phyloP scores from a whole-genome alignment of 2,888 invertebrate species.

The Agrypnus murinus region DNA sequence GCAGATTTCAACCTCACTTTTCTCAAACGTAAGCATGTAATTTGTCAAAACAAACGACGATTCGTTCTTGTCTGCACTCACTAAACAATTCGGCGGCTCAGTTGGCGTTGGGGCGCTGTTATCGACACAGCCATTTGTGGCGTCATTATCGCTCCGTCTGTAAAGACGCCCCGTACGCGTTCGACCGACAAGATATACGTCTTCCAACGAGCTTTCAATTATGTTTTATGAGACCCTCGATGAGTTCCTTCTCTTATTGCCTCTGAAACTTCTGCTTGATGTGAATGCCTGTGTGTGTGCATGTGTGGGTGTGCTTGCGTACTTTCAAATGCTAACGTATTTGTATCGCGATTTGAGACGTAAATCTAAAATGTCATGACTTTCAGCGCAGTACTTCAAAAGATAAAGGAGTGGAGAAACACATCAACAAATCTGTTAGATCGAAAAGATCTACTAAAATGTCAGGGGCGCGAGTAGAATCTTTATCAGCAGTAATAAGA shows the following conservation, averaged over 20 bases:
- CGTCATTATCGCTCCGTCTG: slow-evolving; percentile 65
- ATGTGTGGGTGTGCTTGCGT: not conserved
- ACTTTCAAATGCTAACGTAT: slow-evolving; percentile 21
- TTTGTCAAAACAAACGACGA: slow-evolving; percentile 45
- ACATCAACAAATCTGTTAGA: not conserved
- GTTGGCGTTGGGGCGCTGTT: slow-evolving; percentile 55
- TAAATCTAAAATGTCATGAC: slow-evolving; percentile 5
- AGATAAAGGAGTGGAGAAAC: not conserved
- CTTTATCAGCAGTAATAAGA: too few species aligned
- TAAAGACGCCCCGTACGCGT: slow-evolving; percentile 62
- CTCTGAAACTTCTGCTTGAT: slow-evolving; percentile 28
- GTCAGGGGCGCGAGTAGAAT: not conserved
- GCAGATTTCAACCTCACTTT: slow-evolving; percentile 33
- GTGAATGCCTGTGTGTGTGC: slow-evolving; percentile 2
- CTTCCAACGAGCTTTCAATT: slow-evolving; percentile 67
- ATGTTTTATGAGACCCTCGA: slow-evolving; percentile 59
- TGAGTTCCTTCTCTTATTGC: slow-evolving; percentile 40
- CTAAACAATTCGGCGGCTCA: slow-evolving; percentile 45
- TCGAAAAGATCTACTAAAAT: not conserved
- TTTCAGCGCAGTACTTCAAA: not conserved
- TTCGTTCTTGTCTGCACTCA: slow-evolving; percentile 47
- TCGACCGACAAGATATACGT: slow-evolving; percentile 64
- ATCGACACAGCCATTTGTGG: slow-evolving; percentile 66
- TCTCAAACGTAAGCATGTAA: slow-evolving; percentile 31
- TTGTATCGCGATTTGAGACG: slow-evolving; percentile 5